Percentiles rank a stretch among this genome's conserved stretches.
phyloP scores from a whole-genome alignment of 2,888 invertebrate genomes.

The Cerastis leucographa region DNA sequence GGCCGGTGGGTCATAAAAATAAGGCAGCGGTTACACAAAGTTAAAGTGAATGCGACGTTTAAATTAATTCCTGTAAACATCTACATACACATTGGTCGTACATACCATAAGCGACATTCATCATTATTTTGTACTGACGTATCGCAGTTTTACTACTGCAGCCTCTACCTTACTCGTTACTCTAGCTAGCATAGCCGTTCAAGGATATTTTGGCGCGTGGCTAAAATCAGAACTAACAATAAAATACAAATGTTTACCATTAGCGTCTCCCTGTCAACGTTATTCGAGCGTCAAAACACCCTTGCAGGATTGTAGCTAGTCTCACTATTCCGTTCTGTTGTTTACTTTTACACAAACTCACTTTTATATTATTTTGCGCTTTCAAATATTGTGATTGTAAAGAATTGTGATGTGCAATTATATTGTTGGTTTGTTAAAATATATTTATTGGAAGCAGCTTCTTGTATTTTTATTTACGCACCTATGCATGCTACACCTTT shows the following conservation, averaged over 20 bases:
- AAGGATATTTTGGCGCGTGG: background rate
- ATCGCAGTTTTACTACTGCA: background rate
- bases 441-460: slow-evolving; percentile 86
- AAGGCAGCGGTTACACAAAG: slow-evolving; percentile 5
- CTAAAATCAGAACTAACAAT: background rate
- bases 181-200: slow-evolving; percentile 2
- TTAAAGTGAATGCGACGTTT: background rate
- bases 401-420: slow-evolving; percentile 71
- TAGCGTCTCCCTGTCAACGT: background rate
- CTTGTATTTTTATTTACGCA: slow-evolving; percentile 82
- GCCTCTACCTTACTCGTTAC: background rate
- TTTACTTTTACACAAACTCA: slow-evolving; percentile 40
- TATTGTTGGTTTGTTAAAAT: slow-evolving; percentile 74
- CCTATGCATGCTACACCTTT: slow-evolving; percentile 65
- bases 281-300: background rate
- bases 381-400: slow-evolving; percentile 66
- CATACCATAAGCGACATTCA: background rate
- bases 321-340: slow-evolving; percentile 35
- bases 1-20: slow-evolving; percentile 12
- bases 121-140: background rate
- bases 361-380: slow-evolving; percentile 71
- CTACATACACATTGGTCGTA: background rate
- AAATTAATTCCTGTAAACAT: background rate
- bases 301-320: slow-evolving; percentile 9
- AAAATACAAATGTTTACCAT: background rate